Base-by-base conservation (phyloP, 2,797 vertebrate species). In the Glossophaga mutica region DNA sequence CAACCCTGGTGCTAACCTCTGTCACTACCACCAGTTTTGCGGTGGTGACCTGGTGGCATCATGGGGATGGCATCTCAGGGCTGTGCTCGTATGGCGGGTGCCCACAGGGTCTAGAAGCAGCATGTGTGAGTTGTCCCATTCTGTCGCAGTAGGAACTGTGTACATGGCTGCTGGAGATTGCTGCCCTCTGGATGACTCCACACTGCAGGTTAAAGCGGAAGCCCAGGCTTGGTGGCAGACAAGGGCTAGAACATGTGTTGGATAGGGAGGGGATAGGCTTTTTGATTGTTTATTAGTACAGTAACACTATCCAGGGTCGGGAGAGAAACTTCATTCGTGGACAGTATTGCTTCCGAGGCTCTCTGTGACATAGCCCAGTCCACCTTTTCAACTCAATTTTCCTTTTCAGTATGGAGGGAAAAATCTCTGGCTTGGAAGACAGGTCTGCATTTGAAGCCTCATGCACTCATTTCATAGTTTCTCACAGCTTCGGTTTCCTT, bases 401-500 rank as follows among this genome's bases (percentile, higher is more conserved):
- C 59, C 9, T 94, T 65, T 92, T n/a, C 19, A n/a, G 5, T 34
- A 2, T 62, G 59, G 46, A 71, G 55, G 42, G 14, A 22, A 34
- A 73, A 19, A 62, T 29, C 59, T 87, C 87, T 73, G 83, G 44
- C 24, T 32, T 29, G 32, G n/a, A 55, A 90, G 83, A 24, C 34
- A 77, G 73, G 29, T 39, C 48, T 74, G 34, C 14, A 9, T 94
- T 68, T 34, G 78, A 87, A 50, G 42, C 42, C 44, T 87, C 34
- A 32, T 21, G 50, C 14, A 52, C 15, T n/a, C 55, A 52, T 74
- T 70, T 70, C 82, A 88, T 91, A 52, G 59, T n/a, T 76, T 92
- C 55, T 91, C 42, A 46, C 81, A 92, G 65, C 19, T 93, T 96
- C 87, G 24, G 1, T 91, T 93, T 92, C 39, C 50, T 83, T 77